Percentiles rank a stretch among this genome's conserved stretches.
These are phyloP conservation scores for Eupsittula cactorum DNA, from an alignment of 2,113 vertebrate species.

Conservation along the genomic window DNA sequence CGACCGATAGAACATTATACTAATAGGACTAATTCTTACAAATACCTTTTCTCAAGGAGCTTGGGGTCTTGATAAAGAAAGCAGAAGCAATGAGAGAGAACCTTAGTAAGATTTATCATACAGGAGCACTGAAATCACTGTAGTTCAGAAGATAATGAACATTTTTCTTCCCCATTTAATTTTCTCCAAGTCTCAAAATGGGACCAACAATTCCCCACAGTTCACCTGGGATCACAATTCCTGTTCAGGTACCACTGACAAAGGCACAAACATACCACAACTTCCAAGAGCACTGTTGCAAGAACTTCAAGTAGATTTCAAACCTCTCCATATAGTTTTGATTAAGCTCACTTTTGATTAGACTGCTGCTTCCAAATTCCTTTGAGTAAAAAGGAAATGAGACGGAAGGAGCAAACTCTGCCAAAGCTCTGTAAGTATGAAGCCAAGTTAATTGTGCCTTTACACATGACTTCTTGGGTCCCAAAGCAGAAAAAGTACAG, in stretches of 20 bases:
- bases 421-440: background rate
- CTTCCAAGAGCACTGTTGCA: background rate
- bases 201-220: background rate
- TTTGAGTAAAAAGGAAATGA: background rate
- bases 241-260: background rate
- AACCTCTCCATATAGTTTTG: background rate
- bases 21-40: background rate
- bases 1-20: fast-evolving
- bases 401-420: background rate
- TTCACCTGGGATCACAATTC: background rate
- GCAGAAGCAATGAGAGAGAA: background rate
- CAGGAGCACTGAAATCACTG: background rate
- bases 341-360: background rate
- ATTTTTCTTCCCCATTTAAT: background rate
- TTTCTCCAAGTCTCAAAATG: background rate
- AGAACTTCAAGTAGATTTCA: background rate
- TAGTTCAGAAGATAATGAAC: background rate
- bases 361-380: background rate
- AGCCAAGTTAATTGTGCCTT: background rate
- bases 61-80: background rate
- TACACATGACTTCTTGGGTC: background rate
- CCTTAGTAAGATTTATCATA: background rate
- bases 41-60: background rate
- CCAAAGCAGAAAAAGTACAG: background rate
- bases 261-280: background rate